Evolutionary conservation across 2,113 vertebrate genomes (phyloP).

Genomic region (Muscicapa adusta): DNA sequence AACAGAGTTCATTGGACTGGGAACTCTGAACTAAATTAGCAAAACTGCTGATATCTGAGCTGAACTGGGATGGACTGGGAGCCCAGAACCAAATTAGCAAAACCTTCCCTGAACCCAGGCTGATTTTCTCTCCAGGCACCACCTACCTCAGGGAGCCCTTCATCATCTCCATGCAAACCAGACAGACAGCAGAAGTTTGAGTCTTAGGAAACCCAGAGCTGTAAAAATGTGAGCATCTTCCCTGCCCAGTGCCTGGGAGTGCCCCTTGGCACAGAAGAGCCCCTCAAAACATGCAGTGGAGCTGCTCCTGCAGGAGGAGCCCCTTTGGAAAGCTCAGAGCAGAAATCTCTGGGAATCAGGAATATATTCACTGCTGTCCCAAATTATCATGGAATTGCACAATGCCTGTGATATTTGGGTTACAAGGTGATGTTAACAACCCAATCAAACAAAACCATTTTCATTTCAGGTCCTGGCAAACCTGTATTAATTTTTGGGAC

Average conservation of each 20-base stretch:
- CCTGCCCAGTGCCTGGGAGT: neutral
- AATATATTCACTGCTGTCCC: neutral
- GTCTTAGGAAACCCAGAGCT: neutral
- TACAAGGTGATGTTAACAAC: neutral
- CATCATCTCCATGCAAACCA: neutral
- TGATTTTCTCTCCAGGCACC: neutral
- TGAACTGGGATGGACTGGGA: neutral
- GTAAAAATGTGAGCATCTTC: neutral
- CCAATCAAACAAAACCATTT: neutral
- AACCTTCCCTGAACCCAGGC: rapidly evolving
- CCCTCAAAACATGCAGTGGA: rapidly evolving
- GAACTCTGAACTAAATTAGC: neutral
- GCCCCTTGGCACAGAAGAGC: neutral
- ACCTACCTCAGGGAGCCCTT: neutral
- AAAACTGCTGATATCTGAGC: neutral
- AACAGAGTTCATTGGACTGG: neutral
- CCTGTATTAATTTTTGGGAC: neutral
- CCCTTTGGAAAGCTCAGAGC: neutral
- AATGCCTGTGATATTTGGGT: neutral
- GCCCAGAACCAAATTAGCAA: neutral
- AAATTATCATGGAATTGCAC: neutral
- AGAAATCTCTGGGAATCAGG: neutral
- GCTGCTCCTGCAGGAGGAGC: neutral
- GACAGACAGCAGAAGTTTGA: neutral
- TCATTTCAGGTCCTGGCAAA: neutral